phyloP scores from a whole-genome alignment of 2,113 vertebrate genomes.

The Halichoerus grypus region DNA sequence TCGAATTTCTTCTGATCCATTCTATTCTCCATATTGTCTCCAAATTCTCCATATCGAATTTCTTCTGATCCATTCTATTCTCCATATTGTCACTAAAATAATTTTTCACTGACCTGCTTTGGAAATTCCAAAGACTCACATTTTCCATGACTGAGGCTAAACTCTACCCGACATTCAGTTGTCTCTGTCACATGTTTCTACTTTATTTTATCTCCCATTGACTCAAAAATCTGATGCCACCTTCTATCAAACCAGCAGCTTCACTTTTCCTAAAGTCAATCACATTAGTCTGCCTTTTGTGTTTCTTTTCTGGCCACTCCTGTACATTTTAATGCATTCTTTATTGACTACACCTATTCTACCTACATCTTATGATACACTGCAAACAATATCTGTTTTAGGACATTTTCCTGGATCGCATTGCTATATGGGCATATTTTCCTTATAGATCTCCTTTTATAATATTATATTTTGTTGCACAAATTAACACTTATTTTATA shows the following conservation, averaged over 20 bases:
- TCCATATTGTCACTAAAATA: background rate
- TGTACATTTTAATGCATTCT: background rate
- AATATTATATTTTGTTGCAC: background rate
- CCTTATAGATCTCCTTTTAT: background rate
- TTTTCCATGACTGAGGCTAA: background rate
- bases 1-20: background rate
- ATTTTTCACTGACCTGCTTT: background rate
- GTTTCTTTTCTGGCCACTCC: background rate
- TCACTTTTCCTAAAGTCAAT: background rate
- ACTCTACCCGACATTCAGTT: background rate
- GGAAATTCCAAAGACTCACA: background rate
- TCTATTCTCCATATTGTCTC: background rate
- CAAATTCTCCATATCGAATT: background rate
- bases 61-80: background rate
- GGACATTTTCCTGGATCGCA: background rate
- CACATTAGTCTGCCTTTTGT: background rate
- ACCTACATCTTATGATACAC: background rate
- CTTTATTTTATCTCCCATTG: background rate
- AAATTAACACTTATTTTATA: background rate
- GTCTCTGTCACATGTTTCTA: background rate
- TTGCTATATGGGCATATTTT: background rate
- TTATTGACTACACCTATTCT: background rate
- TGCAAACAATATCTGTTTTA: background rate
- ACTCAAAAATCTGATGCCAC: background rate
- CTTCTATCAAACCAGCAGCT: background rate